Evolutionary conservation across 1,140 invertebrate species (phyloP), one percentile per base, ranked within the genome.

Genomic region (Heliconius hewitsoni): DNA sequence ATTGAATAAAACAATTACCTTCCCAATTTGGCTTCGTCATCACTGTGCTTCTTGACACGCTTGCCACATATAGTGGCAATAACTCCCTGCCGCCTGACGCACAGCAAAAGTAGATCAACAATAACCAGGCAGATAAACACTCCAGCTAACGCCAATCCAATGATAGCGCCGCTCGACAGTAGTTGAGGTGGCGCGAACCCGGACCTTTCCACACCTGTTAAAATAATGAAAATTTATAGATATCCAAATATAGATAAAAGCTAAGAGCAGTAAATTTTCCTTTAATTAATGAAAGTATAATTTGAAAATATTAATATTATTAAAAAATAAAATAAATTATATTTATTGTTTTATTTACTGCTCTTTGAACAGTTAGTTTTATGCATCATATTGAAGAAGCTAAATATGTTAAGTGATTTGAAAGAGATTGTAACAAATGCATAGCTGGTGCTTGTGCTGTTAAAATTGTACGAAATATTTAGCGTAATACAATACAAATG

Each of bases 1-100:
- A 52, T 19, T 52, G 18, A 52, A 52, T 52, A 52, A 52, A 52
- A 52, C 50, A 52, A 27, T 90, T 96, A 98, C 97, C 97, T 98
- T 95, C 97, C 97, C 55, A 97, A 93, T 92, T 97, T 98, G 0
- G 97, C 95, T 92, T 98, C 97, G 39, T 98, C 97, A 76, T 97
- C 97, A 82, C 96, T 96, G 46, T 96, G 95, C 73, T 96, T 96
- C 90, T 96, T 97, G 72, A 95, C 95, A 81, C 95, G 95, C 81
- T 91, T 93, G 57, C 97, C 96, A 86, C 96, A 97, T 79, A 97
- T 94, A 71, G 96, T 96, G 60, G 96, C 97, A 84, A 97, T 96
- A 39, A 98, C 96, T 66, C 97, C 97, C 93, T 95, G 93, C 77
- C 95, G 94, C 93, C 95, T 95, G 81, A 96, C 96, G 91, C 97